Conservation (phyloP, 2,888 invertebrate genomes). For the Pachymerium ferrugineum region DNA sequence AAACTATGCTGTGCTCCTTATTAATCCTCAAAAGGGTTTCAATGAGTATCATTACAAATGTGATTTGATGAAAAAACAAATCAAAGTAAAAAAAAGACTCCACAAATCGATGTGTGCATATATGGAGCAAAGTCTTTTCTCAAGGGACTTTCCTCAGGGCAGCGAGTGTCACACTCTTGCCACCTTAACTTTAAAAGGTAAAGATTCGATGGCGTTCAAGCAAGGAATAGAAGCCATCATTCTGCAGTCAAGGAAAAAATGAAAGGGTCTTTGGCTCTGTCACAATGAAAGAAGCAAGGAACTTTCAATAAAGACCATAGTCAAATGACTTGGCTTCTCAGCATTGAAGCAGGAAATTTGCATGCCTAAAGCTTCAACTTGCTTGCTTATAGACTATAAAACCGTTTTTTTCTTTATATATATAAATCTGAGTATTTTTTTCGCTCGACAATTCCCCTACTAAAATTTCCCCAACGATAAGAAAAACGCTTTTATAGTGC, state of each 20-base stretch:
- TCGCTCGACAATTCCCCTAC: background rate
- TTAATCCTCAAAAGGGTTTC: too few relatives aligned
- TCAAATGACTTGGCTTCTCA: constrained; percentile 15
- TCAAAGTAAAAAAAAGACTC: background rate
- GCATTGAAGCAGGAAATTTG: background rate
- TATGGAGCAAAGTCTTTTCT: background rate
- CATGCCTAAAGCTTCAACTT: constrained; percentile 10
- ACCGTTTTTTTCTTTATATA: background rate
- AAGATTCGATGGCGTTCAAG: constrained; percentile 18
- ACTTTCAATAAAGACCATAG: constrained; percentile 21
- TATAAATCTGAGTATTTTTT: background rate
- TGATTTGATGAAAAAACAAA: too few relatives aligned
- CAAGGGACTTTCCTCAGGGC: constrained; percentile 10
- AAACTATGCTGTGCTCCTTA: too few relatives aligned
- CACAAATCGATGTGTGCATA: background rate
- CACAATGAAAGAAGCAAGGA: constrained; percentile 3
- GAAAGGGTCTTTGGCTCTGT: constrained; percentile 15
- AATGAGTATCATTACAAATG: too few relatives aligned
- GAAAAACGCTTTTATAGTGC: background rate
- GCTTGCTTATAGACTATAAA: constrained; percentile 9
- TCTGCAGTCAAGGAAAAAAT: constrained; percentile 1
- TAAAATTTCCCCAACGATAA: background rate
- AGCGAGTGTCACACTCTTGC: constrained; percentile 10
- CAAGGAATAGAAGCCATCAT: constrained; percentile 18
- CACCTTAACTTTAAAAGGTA: constrained; percentile 21